phyloP scores from a whole-genome alignment of 2,113 vertebrate genomes.

The Andinoacara biseriatus region DNA sequence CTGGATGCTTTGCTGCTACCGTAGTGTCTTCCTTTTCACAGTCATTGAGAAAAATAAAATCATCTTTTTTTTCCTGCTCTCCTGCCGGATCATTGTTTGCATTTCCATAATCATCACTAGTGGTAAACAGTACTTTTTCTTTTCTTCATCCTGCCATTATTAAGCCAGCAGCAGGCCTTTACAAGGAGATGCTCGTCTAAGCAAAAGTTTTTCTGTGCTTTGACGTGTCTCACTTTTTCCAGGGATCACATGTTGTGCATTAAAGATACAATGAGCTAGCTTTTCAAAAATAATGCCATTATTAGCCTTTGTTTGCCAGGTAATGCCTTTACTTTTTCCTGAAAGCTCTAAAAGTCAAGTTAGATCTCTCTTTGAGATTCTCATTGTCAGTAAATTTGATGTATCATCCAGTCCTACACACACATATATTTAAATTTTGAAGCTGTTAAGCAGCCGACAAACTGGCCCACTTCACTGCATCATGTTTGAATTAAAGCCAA shows the following conservation, averaged over 20 bases:
- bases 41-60: neutral
- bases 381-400: neutral
- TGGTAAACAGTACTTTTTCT: constrained; percentile 16
- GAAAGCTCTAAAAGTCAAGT: neutral
- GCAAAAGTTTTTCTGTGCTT: neutral
- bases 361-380: neutral
- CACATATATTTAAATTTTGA: constrained; percentile 4
- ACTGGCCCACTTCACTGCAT: constrained; percentile 42
- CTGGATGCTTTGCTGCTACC: neutral
- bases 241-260: neutral
- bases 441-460: constrained; percentile 29
- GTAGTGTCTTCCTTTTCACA: neutral
- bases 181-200: neutral
- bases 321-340: neutral
- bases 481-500: constrained; percentile 52
- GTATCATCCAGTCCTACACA: neutral
- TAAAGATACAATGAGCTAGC: neutral
- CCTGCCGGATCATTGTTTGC: neutral
- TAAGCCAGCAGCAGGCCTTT: constrained; percentile 7
- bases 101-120: constrained; percentile 37
- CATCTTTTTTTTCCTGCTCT: neutral
- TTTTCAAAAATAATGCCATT: neutral
- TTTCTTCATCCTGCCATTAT: neutral
- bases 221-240: constrained; percentile 13
- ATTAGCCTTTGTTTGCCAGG: neutral